Evolutionary conservation across 35 echinoderm and acorn worm genomes (phyloP).

Genomic region (Apostichopus californicus): DNA sequence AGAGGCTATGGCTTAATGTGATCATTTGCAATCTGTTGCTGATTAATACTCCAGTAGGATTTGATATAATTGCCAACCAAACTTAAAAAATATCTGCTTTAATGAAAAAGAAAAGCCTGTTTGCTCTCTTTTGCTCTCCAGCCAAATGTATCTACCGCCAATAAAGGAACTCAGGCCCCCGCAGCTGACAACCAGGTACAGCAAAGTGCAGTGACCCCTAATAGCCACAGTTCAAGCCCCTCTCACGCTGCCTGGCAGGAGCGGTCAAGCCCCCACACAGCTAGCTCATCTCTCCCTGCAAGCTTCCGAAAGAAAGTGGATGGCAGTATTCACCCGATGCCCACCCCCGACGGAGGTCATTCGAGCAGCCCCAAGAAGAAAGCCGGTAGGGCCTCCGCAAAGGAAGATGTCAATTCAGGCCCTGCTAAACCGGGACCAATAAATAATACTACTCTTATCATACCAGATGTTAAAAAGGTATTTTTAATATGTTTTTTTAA

Average conservation of each 20-base stretch:
- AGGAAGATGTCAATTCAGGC: constrained; percentile 12
- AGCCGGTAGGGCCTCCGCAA: not conserved
- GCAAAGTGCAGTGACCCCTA: constrained; percentile 32
- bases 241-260: constrained; percentile 5
- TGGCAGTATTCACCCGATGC: constrained; percentile 30
- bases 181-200: not conserved
- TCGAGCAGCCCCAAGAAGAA: constrained; percentile 56
- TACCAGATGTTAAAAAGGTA: constrained; percentile 88
- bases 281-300: constrained; percentile 18
- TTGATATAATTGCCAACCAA: too few relatives aligned
- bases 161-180: not conserved
- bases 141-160: not conserved
- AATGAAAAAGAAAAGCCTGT: too few relatives aligned
- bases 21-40: too few relatives aligned
- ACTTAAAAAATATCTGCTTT: too few relatives aligned
- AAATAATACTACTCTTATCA: constrained; percentile 85
- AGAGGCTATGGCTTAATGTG: too few relatives aligned
- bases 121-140: not conserved
- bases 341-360: not conserved
- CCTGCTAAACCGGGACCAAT: constrained; percentile 83
- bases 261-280: not conserved
- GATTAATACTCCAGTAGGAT: too few relatives aligned
- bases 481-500: not conserved
- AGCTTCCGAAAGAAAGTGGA: constrained; percentile 42
- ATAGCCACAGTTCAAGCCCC: constrained; percentile 16